Percentiles rank a stretch among this genome's conserved stretches.
Evolutionary conservation across 2,888 invertebrate species (phyloP).

Genomic region (Mylabris sibirica): DNA sequence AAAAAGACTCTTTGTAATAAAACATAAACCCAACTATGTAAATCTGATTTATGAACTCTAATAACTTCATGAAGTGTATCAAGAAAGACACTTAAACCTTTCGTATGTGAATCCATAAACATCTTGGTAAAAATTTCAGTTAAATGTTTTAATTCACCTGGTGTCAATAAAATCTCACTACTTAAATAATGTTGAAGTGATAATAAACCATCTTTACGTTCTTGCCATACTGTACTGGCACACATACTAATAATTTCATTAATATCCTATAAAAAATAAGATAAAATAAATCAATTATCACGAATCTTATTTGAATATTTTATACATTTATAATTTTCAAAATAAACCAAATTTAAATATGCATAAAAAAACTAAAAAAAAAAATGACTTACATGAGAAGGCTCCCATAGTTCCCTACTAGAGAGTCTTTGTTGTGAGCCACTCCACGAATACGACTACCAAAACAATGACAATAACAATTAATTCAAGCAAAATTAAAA

Average conservation of each 20-base stretch:
- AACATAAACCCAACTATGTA: constrained; percentile 93
- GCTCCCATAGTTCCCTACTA: constrained; percentile 69
- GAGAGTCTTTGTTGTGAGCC: constrained; percentile 81
- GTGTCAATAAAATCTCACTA: constrained; percentile 71
- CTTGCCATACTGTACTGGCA: constrained; percentile 91
- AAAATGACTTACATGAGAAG: constrained; percentile 60
- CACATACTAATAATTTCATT: constrained; percentile 86
- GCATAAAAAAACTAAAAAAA: not conserved
- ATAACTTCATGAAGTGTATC: constrained; percentile 93
- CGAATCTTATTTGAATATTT: not conserved
- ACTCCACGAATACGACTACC: constrained; percentile 82
- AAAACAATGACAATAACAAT: constrained; percentile 39
- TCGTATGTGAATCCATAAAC: constrained; percentile 96
- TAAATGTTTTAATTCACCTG: constrained; percentile 80
- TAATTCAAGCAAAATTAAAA: constrained; percentile 43
- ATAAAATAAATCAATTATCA: not conserved
- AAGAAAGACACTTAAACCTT: constrained; percentile 91
- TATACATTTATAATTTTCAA: not conserved
- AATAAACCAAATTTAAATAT: not conserved
- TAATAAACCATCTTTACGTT: constrained; percentile 90
- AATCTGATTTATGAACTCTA: constrained; percentile 82
- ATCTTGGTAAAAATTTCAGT: constrained; percentile 94
- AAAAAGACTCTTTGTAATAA: constrained; percentile 79
- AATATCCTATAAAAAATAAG: constrained; percentile 71
- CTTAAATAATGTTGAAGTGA: constrained; percentile 76